A percentile compares a stretch with the other conserved stretches of the same genome.
These are phyloP conservation scores for Sebastes matsubarae DNA, from an alignment of 2,797 vertebrate species.

Conservation along the genomic window DNA sequence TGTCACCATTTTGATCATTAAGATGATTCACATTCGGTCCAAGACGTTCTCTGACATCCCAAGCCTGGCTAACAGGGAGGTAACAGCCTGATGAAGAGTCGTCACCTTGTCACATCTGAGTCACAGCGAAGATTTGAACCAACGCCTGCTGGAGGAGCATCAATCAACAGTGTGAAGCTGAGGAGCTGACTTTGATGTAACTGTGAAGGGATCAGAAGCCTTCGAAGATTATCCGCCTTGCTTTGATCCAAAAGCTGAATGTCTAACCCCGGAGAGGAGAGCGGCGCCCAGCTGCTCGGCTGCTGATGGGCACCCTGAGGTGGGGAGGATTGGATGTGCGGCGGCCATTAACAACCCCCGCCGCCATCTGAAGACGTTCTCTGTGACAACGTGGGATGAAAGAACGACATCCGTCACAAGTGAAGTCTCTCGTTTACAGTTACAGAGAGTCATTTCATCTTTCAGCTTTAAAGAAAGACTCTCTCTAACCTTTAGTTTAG, in stretches of 20 bases:
- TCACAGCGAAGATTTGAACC: not conserved
- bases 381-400: not conserved
- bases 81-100: not conserved
- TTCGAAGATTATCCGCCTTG: not conserved
- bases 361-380: not conserved
- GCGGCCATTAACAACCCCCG: too few species aligned
- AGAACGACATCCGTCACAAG: not conserved
- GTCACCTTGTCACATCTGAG: not conserved
- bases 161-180: not conserved
- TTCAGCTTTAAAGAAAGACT: not conserved
- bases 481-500: too few species aligned
- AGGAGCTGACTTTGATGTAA: not conserved
- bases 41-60: not conserved
- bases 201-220: not conserved
- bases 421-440: not conserved
- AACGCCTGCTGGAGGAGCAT: not conserved
- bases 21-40: not conserved
- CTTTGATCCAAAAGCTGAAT: not conserved
- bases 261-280: not conserved
- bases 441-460: not conserved
- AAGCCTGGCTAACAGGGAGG: not conserved
- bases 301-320: not conserved
- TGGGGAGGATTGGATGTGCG: not conserved
- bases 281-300: not conserved
- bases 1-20: not conserved